Evolutionary conservation across 2,113 vertebrate genomes (phyloP).

Genomic region (Casuarius casuarius): DNA sequence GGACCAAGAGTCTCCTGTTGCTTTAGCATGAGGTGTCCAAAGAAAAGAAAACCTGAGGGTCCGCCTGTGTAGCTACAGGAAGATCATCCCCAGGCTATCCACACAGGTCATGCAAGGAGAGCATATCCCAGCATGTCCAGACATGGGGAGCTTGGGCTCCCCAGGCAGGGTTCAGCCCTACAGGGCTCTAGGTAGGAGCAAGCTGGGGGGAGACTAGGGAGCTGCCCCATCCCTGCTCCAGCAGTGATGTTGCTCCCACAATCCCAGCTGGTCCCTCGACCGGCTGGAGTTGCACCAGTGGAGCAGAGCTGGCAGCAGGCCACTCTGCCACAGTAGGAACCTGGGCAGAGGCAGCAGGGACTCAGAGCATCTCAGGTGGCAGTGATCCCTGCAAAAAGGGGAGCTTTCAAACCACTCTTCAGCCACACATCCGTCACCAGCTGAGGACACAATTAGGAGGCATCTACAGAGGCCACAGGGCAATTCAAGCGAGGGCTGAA

Average conservation of each 20-base stretch:
- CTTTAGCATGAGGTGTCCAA: background rate
- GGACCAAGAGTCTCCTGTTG: background rate
- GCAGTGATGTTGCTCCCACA: background rate
- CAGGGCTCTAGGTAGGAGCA: background rate
- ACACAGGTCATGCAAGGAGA: background rate
- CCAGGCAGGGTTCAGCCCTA: background rate
- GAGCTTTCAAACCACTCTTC: background rate
- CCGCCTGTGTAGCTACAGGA: background rate
- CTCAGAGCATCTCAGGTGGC: background rate
- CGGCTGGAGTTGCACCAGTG: background rate
- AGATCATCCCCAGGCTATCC: background rate
- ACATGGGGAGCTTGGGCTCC: background rate
- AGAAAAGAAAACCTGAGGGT: background rate
- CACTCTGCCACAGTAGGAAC: background rate
- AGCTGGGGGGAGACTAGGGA: background rate
- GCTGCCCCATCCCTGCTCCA: background rate
- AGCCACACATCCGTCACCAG: background rate
- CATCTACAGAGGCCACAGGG: background rate
- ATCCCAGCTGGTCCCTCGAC: background rate
- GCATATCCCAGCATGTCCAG: background rate
- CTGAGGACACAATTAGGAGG: background rate
- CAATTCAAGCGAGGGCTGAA: background rate
- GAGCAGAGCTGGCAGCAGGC: background rate
- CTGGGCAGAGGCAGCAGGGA: background rate
- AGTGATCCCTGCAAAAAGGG: background rate